Evolutionary conservation across 2,113 vertebrate species (phyloP).

Genomic region (Chlorodrepanis virens): DNA sequence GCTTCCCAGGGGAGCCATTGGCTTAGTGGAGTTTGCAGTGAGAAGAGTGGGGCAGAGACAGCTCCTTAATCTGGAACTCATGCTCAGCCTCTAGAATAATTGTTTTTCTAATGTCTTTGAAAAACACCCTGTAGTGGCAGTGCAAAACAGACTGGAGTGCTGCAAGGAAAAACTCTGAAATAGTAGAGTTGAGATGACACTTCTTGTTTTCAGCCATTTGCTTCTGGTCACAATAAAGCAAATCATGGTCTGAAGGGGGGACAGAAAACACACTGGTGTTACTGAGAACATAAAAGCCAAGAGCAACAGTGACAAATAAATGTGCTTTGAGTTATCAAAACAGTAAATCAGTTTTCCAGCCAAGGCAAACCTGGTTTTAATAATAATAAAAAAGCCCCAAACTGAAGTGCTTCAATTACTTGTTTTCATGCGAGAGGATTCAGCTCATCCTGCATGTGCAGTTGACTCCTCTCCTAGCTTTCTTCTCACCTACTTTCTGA

Average conservation of each 20-base stretch:
- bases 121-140: background rate
- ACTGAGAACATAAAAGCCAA: background rate
- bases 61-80: background rate
- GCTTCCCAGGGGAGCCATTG: background rate
- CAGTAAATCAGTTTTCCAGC: background rate
- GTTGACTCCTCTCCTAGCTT: background rate
- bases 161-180: background rate
- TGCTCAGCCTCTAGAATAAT: background rate
- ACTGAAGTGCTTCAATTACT: background rate
- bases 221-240: background rate
- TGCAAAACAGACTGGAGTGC: background rate
- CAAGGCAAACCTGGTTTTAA: background rate
- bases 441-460: background rate
- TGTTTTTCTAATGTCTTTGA: background rate
- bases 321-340: conserved; percentile 1
- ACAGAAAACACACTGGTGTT: background rate
- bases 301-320: background rate
- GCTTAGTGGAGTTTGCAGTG: background rate
- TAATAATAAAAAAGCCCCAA: background rate
- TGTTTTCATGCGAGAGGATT: background rate
- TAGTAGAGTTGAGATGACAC: background rate
- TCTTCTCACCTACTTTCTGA: background rate
- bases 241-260: background rate
- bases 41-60: background rate
- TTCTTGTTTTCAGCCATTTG: background rate